Percentiles rank a stretch among this genome's conserved stretches.
These are phyloP conservation scores for Synanthedon andrenaeformis DNA, from an alignment of 2,888 invertebrate species.

Conservation along the genomic window DNA sequence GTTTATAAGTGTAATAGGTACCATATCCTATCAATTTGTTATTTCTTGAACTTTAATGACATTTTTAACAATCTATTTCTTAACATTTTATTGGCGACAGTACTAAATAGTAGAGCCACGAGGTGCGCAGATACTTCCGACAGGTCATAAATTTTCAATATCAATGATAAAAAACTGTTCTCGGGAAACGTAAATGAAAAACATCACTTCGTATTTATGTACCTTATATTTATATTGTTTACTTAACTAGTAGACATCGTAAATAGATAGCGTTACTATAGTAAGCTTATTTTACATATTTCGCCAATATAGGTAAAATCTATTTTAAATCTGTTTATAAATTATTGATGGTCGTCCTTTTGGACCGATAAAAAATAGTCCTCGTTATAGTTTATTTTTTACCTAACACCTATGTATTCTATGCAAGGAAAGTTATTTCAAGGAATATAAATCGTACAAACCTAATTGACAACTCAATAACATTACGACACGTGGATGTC, in stretches of 20 bases:
- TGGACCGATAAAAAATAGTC: slow-evolving; percentile 68
- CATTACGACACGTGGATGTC: slow-evolving; percentile 60
- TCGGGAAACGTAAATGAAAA: slow-evolving; percentile 10
- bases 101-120: no score
- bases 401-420: slow-evolving; percentile 51
- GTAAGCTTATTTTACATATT: slow-evolving; percentile 70
- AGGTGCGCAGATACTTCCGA: no score
- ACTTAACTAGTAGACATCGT: slow-evolving; percentile 69
- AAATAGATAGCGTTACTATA: slow-evolving; percentile 54
- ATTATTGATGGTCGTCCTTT: slow-evolving; percentile 68
- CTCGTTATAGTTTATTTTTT: slow-evolving; percentile 54
- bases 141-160: no score
- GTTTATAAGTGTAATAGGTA: no score
- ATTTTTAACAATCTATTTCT: no score
- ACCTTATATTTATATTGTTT: slow-evolving; percentile 71
- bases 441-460: slow-evolving; percentile 61
- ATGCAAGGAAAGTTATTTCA: slow-evolving; percentile 49
- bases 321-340: slow-evolving; percentile 65
- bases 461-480: slow-evolving; percentile 64
- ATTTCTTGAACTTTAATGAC: no score
- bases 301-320: slow-evolving; percentile 61
- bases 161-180: no score
- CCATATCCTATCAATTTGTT: no score
- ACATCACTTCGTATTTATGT: slow-evolving; percentile 36
- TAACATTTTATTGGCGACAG: no score